phyloP scores from a whole-genome alignment of 2,888 invertebrate species.

The Mythimna vitellina region DNA sequence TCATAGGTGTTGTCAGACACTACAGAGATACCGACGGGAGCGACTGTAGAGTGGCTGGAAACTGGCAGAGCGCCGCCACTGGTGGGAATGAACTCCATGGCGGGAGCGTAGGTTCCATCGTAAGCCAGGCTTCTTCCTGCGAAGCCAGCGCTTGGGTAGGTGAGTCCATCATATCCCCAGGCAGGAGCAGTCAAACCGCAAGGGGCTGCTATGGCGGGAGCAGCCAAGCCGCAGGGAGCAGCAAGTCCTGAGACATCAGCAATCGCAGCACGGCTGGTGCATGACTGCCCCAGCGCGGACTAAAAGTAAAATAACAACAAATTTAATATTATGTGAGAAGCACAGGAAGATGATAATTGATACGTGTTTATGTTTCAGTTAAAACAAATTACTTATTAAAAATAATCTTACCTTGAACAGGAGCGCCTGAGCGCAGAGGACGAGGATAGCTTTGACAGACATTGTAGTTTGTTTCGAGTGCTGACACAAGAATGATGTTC shows the following conservation, averaged over 20 bases:
- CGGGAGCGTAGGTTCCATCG: background rate
- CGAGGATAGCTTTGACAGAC: slow-evolving; percentile 66
- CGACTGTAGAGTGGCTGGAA: slow-evolving; percentile 5
- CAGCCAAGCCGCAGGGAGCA: background rate
- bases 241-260: slow-evolving; percentile 27
- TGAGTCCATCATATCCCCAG: slow-evolving; percentile 5
- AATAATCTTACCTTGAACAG: slow-evolving; percentile 9
- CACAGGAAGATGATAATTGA: no score
- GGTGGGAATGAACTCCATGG: slow-evolving; percentile 27
- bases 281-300: slow-evolving; percentile 37
- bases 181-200: slow-evolving; percentile 5
- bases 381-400: no score
- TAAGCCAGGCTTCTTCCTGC: slow-evolving; percentile 10
- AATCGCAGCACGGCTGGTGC: slow-evolving; percentile 36
- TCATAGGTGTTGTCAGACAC: slow-evolving; percentile 29
- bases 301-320: slow-evolving; percentile 7
- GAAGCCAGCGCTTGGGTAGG: background rate
- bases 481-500: slow-evolving; percentile 19
- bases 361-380: no score
- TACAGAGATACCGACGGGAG: slow-evolving; percentile 36
- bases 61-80: slow-evolving; percentile 44
- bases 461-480: slow-evolving; percentile 57
- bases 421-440: slow-evolving; percentile 14
- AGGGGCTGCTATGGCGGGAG: background rate
- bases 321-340: no score